phyloP scores from a whole-genome alignment of 2,113 vertebrate species.

The Limnothrissa miodon region DNA sequence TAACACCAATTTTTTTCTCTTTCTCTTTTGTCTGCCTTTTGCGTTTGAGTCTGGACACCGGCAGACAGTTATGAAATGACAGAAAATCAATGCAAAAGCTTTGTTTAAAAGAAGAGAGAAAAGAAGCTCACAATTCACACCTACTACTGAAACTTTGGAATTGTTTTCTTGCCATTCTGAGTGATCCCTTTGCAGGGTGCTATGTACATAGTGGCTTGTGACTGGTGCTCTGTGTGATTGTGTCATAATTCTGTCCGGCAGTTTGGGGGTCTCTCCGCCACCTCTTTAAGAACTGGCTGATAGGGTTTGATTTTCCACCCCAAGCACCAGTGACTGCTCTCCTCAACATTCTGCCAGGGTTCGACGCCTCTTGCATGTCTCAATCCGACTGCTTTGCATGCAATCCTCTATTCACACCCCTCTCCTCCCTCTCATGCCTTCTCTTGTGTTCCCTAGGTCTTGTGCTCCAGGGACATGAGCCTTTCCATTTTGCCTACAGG shows the following conservation, averaged over 20 bases:
- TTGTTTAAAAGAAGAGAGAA: not conserved
- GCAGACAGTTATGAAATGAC: not conserved
- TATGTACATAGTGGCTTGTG: conserved; percentile 53
- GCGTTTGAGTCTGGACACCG: not conserved
- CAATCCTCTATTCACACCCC: conserved; percentile 45
- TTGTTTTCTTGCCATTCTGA: conserved; percentile 40
- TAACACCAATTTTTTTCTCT: not conserved
- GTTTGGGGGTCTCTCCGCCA: conserved; percentile 52
- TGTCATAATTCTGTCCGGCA: conserved; percentile 48
- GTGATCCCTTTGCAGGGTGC: conserved; percentile 36
- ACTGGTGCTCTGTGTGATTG: conserved; percentile 61
- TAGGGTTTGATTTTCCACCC: conserved; percentile 60
- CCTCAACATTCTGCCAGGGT: conserved; percentile 64
- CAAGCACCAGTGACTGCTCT: conserved; percentile 47
- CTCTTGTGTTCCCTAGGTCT: not conserved
- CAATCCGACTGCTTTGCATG: conserved; percentile 60
- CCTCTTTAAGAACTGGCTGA: conserved; percentile 57
- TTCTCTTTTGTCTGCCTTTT: not conserved
- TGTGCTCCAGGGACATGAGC: not conserved
- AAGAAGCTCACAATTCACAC: not conserved
- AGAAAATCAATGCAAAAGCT: conserved; percentile 5
- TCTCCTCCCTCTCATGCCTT: not conserved
- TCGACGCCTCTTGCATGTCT: conserved; percentile 62
- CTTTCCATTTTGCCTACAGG: not conserved
- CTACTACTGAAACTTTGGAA: not conserved